Evolutionary conservation across 2,113 vertebrate species (phyloP).

Genomic region (Mugil cephalus): DNA sequence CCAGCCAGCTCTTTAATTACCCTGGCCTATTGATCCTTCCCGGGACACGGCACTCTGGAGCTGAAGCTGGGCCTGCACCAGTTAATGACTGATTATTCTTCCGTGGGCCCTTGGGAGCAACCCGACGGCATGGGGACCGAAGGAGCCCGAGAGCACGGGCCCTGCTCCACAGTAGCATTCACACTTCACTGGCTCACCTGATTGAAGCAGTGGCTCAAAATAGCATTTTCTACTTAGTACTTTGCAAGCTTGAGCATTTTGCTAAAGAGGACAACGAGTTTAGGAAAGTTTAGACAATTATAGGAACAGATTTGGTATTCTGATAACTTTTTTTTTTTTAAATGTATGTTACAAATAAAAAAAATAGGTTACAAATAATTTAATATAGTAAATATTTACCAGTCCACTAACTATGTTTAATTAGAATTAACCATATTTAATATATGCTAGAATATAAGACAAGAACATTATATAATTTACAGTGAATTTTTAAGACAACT

Average conservation of each 20-base stretch:
- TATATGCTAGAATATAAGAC: no score
- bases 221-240: constrained; percentile 48
- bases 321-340: no score
- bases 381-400: no score
- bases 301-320: constrained; percentile 7
- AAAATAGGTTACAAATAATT: not conserved
- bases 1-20: constrained; percentile 87
- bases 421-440: no score
- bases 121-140: constrained; percentile 62
- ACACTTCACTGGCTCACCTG: constrained; percentile 46
- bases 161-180: constrained; percentile 28
- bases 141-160: constrained; percentile 50
- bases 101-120: constrained; percentile 66
- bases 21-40: constrained; percentile 84
- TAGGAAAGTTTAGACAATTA: constrained; percentile 15
- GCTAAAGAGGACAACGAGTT: constrained; percentile 3
- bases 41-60: constrained; percentile 78
- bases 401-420: no score
- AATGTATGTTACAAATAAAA: no score
- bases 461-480: no score
- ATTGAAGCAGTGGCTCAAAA: constrained; percentile 39
- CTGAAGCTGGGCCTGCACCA: constrained; percentile 72
- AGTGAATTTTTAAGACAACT: no score
- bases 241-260: constrained; percentile 13
- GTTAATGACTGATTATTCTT: constrained; percentile 86